These are phyloP conservation scores for Pangasius mekongensis DNA, from an alignment of 2,797 vertebrate genomes.

Conservation along the genomic window DNA sequence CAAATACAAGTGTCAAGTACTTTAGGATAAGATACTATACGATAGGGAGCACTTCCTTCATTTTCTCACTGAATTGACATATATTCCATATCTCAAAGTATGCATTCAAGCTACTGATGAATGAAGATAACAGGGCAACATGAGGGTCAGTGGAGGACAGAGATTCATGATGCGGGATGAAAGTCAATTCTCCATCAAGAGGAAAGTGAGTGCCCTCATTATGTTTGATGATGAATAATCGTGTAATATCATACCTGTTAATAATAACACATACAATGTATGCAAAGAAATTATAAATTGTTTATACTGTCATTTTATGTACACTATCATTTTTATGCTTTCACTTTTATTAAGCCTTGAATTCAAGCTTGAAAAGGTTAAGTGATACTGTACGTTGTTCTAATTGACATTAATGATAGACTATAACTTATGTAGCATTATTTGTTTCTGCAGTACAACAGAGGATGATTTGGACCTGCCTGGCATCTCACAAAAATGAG, in stretches of 20 bases:
- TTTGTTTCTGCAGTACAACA: neutral
- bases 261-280: neutral
- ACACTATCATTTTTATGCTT: neutral
- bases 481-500: neutral
- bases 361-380: neutral
- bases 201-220: neutral
- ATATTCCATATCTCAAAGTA: too few species aligned
- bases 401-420: neutral
- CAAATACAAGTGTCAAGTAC: neutral
- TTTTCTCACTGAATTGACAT: neutral
- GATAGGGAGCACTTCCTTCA: too few species aligned
- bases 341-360: neutral
- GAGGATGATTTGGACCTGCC: neutral
- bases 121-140: neutral
- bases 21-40: neutral
- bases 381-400: neutral
- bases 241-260: neutral
- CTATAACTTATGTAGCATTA: neutral
- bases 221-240: neutral
- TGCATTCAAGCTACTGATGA: neutral
- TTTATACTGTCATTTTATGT: neutral
- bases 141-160: neutral
- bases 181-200: too few species aligned
- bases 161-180: neutral
- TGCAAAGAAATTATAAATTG: neutral